A percentile compares a stretch with the other conserved stretches of the same genome.
These are phyloP conservation scores for Pseudorhiza aurosa DNA, from an alignment of 30 jellyfish, hydroid and myxozoan genomes.

Conservation along the genomic window DNA sequence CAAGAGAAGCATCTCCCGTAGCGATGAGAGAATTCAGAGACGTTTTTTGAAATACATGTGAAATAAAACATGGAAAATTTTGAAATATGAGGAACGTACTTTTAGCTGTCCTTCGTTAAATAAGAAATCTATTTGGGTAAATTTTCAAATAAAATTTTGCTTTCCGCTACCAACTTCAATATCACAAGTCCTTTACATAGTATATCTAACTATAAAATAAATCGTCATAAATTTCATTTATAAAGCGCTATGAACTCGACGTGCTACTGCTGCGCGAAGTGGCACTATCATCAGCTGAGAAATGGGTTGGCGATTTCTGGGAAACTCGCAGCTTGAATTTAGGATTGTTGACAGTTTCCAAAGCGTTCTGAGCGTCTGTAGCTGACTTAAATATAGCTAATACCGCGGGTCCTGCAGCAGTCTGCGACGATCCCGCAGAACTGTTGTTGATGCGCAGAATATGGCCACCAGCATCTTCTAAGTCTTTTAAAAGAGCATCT, in stretches of 20 bases:
- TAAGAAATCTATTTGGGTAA: slow-evolving; percentile 32
- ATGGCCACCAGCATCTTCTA: slow-evolving; percentile 82
- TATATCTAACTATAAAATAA: slow-evolving; percentile 57
- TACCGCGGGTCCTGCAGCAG: slow-evolving; percentile 78
- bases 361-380: slow-evolving; percentile 88
- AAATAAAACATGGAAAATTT: slow-evolving; percentile 17
- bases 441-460: slow-evolving; percentile 85
- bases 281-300: slow-evolving; percentile 63
- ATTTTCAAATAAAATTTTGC: slow-evolving; percentile 59
- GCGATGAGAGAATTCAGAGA: no score
- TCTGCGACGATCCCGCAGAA: slow-evolving; percentile 72
- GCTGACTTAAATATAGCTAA: slow-evolving; percentile 91
- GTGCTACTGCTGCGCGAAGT: slow-evolving; percentile 56
- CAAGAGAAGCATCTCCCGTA: no score
- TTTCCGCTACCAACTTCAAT: slow-evolving; percentile 41
- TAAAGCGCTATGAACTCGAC: slow-evolving; percentile 73
- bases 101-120: slow-evolving; percentile 14
- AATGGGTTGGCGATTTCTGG: slow-evolving; percentile 95
- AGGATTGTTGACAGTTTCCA: slow-evolving; percentile 85
- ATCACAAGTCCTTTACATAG: slow-evolving; percentile 22
- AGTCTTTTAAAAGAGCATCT: slow-evolving; percentile 75
- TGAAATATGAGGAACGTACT: slow-evolving; percentile 3
- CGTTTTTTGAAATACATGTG: neutral
- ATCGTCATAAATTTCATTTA: slow-evolving; percentile 34
- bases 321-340: slow-evolving; percentile 91